A percentile compares a stretch with the other conserved stretches of the same genome.
These are phyloP conservation scores for Phataginus tetradactyla DNA, from an alignment of 2,797 vertebrate genomes.

Conservation along the genomic window DNA sequence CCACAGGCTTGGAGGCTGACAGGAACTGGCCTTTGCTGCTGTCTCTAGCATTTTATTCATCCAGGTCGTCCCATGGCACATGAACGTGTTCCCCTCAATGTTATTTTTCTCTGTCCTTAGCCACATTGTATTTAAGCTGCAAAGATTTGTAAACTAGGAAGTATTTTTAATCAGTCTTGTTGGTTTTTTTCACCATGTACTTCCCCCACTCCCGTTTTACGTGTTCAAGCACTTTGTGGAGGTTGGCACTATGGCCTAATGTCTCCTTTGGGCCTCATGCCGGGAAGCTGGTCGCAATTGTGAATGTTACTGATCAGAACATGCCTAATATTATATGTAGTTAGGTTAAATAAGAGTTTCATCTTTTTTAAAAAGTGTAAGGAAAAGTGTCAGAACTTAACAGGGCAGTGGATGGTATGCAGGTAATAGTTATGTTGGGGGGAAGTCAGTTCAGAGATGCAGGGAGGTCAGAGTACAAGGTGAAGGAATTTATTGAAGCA, in stretches of 20 bases:
- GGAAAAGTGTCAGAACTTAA: accelerated
- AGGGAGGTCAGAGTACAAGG: no score
- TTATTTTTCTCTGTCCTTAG: accelerated
- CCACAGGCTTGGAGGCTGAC: accelerated
- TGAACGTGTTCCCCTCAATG: accelerated
- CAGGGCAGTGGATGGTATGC: not conserved
- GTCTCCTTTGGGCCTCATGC: conserved; percentile 95
- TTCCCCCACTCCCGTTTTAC: conserved; percentile 78
- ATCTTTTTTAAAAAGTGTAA: not conserved
- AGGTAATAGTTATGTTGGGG: no score
- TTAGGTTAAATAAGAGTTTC: not conserved
- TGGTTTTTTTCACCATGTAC: no score
- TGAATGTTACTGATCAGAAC: conserved; percentile 98
- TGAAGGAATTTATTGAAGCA: no score
- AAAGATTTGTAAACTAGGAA: accelerated
- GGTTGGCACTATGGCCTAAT: conserved; percentile 96
- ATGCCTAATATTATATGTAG: conserved; percentile 85
- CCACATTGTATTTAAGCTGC: accelerated
- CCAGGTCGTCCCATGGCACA: accelerated
- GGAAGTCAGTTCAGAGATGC: no score
- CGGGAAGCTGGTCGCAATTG: conserved; percentile 96
- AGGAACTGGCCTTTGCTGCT: not conserved
- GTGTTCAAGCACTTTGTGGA: conserved; percentile 98
- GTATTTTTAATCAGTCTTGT: accelerated
- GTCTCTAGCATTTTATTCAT: not conserved